phyloP scores from a whole-genome alignment of 2,797 vertebrate species.

The Podargus strigoides region DNA sequence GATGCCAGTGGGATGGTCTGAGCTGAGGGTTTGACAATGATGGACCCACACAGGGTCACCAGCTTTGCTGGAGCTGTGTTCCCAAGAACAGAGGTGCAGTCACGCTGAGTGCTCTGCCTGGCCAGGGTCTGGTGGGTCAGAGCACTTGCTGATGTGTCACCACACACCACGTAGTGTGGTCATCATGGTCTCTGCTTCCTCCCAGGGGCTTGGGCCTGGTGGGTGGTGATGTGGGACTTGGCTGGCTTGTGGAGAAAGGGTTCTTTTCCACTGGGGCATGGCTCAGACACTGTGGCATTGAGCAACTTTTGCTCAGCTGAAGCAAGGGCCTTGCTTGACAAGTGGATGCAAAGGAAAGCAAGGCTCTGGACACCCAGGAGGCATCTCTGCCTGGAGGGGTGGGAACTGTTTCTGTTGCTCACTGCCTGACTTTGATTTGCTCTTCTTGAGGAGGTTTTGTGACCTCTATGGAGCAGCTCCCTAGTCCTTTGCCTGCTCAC shows the following conservation, averaged over 20 bases:
- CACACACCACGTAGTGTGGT: background rate
- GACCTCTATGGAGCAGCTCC: accelerated
- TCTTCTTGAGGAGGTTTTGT: background rate
- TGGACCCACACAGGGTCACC: accelerated
- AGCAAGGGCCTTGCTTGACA: background rate
- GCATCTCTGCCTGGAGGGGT: background rate
- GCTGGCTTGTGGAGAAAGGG: background rate
- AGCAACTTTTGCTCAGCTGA: background rate
- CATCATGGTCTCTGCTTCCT: background rate
- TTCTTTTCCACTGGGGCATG: accelerated
- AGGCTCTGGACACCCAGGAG: background rate
- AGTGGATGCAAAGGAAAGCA: background rate
- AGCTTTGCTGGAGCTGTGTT: background rate
- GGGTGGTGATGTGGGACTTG: background rate
- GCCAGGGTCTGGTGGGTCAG: background rate
- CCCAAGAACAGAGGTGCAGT: background rate
- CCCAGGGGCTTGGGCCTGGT: background rate
- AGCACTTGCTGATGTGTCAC: background rate
- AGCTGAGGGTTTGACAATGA: background rate
- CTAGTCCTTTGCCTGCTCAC: background rate
- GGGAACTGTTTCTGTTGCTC: background rate
- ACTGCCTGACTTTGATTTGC: background rate
- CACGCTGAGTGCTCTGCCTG: background rate
- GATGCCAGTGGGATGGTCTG: background rate
- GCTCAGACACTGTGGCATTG: background rate